Evolutionary conservation across 2,113 vertebrate species (phyloP), one percentile per base, ranked within the genome.

Genomic region (Trematomus loennbergii): DNA sequence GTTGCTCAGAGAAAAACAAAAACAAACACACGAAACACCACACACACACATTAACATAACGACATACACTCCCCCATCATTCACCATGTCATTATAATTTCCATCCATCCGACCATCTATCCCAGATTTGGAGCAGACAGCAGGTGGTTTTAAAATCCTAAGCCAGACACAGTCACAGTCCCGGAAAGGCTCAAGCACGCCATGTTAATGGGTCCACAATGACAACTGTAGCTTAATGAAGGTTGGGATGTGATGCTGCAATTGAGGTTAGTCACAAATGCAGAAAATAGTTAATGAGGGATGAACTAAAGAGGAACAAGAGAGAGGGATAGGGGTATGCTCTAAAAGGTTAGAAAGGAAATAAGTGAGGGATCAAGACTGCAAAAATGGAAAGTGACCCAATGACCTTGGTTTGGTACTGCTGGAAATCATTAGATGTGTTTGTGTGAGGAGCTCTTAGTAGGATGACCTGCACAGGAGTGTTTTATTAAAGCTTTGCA

Each of bases 401-500:
- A 66, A 6, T 74, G 52, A 79, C 67, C 60, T 78, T 6, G 57
- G 43, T 49, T 59, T 61, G 52, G 50, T 64, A 13, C 22, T 70
- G 53, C 70, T 55, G 76, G 10, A 77, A 63, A 75, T 72, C 25
- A 52, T 40, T 40, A 40, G 17, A 75, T 48, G 70, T 77, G 65
- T 60, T 63, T 65, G 71, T 78, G 72, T 72, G 40, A 43, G 16
- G 11, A 29, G 59, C 70, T 75, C 58, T 60, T 17, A 63, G 68
- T 29, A 20, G 63, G 68, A 70, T 62, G 69, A 67, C 71, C 57
- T 71, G 65, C 55, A 75, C 76, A 60, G 73, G 70, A 75, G 70
- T 63, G 54, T 86, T 87, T 87, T 78, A 81, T 82, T 82, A 89
- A 89, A 88, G 88, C 85, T 85, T 71, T 76, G 79, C 60, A 61